Evolutionary conservation across 2,888 invertebrate genomes (phyloP).

Genomic region (Hirtodrosophila alboralis): DNA sequence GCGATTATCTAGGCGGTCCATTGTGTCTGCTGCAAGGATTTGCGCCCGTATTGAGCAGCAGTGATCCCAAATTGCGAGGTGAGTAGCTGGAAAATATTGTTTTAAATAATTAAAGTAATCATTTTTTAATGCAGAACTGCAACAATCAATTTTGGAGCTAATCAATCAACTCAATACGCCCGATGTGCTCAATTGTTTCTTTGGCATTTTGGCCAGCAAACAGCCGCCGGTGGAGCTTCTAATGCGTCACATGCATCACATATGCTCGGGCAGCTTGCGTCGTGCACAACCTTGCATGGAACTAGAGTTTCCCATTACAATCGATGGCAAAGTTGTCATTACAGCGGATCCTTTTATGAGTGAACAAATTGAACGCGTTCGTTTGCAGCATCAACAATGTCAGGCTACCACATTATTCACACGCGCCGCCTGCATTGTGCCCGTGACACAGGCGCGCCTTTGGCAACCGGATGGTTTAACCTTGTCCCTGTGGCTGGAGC

Average conservation of each 20-base stretch:
- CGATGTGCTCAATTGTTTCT: conserved; percentile 85
- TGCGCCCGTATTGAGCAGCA: conserved; percentile 77
- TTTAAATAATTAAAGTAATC: not conserved
- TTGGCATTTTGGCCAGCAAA: conserved; percentile 86
- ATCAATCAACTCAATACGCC: conserved; percentile 85
- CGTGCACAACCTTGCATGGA: conserved; percentile 81
- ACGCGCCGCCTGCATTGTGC: conserved; percentile 81
- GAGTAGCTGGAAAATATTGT: not conserved
- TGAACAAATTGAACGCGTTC: conserved; percentile 81
- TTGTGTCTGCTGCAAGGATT: conserved; percentile 83
- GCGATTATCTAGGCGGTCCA: conserved; percentile 83
- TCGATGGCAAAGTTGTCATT: conserved; percentile 79
- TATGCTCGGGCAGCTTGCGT: conserved; percentile 72
- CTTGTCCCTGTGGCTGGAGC: conserved; percentile 82
- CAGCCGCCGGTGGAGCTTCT: conserved; percentile 86
- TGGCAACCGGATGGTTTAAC: conserved; percentile 82
- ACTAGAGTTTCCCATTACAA: conserved; percentile 81
- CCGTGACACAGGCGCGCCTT: conserved; percentile 79
- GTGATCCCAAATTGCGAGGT: conserved; percentile 80
- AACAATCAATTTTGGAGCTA: conserved; percentile 88
- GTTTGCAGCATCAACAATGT: conserved; percentile 79
- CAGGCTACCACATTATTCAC: conserved; percentile 81
- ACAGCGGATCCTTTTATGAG: conserved; percentile 73
- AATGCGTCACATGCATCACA: conserved; percentile 85
- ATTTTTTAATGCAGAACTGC: conserved; percentile 85